Evolutionary conservation across 2,797 vertebrate species (phyloP).

Genomic region (Melanotaenia parkinsoni): DNA sequence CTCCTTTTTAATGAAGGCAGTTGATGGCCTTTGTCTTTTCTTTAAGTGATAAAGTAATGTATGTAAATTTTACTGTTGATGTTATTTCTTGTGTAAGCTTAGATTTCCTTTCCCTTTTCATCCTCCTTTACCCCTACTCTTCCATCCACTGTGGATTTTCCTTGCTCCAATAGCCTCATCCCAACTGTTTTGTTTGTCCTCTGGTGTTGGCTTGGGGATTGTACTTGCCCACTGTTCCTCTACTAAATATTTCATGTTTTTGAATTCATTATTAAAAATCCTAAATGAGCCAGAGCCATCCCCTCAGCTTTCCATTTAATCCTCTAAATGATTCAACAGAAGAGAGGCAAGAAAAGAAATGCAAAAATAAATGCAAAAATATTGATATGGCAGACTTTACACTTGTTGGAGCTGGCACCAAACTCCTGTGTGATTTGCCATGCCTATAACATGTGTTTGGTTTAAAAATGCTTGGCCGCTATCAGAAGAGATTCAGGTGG

Average conservation of each 20-base stretch:
- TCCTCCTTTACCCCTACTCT: not conserved
- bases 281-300: slow-evolving; percentile 69
- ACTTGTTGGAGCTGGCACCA: slow-evolving; percentile 24
- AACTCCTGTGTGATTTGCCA: slow-evolving; percentile 11
- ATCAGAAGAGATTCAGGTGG: slow-evolving; percentile 49
- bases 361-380: slow-evolving; percentile 68
- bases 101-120: slow-evolving; percentile 10
- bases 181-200: slow-evolving; percentile 71
- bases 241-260: slow-evolving; percentile 80
- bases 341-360: slow-evolving; percentile 56
- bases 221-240: slow-evolving; percentile 50
- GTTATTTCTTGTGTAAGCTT: not conserved
- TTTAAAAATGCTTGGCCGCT: slow-evolving; percentile 18
- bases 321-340: slow-evolving; percentile 73
- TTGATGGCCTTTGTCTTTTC: not conserved
- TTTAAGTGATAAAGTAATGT: slow-evolving; percentile 30
- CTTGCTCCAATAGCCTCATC: slow-evolving; percentile 24
- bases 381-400: slow-evolving; percentile 55
- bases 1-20: slow-evolving; percentile 19
- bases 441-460: slow-evolving; percentile 15
- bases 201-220: slow-evolving; percentile 48
- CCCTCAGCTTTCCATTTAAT: slow-evolving; percentile 74
- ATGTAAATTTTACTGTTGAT: not conserved
- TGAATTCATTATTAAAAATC: slow-evolving; percentile 82
- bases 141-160: slow-evolving; percentile 20